Percentiles rank a stretch among this genome's conserved stretches.
phyloP scores from a whole-genome alignment of 2,797 vertebrate genomes.

The Micrastur ruficollis region DNA sequence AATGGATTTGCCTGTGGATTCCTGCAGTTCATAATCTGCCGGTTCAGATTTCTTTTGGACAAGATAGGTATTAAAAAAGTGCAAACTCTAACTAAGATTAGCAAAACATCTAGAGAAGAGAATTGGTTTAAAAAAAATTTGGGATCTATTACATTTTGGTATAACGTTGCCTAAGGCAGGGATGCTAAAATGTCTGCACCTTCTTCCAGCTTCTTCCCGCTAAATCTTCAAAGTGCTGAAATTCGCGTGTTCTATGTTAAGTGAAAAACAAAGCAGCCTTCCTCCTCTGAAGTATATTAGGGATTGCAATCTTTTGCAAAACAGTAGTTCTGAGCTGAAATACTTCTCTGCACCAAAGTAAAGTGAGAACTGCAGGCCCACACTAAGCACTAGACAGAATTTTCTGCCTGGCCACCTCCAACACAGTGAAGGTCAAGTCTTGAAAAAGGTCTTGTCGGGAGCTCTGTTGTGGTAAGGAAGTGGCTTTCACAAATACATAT shows the following conservation, averaged over 20 bases:
- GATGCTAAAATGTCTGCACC: background rate
- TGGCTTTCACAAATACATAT: background rate
- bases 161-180: background rate
- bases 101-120: background rate
- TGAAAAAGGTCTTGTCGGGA: background rate
- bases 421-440: accelerated
- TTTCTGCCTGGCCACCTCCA: background rate
- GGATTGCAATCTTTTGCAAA: background rate
- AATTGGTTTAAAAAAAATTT: background rate
- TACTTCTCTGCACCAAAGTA: background rate
- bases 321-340: background rate
- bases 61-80: background rate
- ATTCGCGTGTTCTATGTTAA: background rate
- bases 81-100: background rate
- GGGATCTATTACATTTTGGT: background rate
- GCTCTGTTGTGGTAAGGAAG: background rate
- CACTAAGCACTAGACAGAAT: background rate
- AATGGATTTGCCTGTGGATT: background rate
- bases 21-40: background rate
- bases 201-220: background rate
- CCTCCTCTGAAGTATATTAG: background rate
- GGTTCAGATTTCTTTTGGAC: background rate
- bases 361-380: background rate
- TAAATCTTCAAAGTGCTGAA: background rate
- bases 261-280: background rate